phyloP scores from a whole-genome alignment of 2,797 vertebrate genomes.

The Lophotriccus pileatus region DNA sequence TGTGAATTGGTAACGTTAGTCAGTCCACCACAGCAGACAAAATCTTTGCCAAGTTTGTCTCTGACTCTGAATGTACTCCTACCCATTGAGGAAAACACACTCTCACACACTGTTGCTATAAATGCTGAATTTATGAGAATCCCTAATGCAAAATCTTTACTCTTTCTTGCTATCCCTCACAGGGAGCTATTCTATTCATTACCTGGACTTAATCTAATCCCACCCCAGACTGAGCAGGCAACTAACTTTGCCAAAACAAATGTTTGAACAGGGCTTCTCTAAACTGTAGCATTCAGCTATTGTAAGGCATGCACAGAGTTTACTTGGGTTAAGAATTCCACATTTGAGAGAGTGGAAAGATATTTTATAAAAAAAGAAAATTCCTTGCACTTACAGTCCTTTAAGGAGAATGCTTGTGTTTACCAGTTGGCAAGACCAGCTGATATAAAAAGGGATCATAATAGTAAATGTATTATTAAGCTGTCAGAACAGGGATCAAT shows the following conservation, averaged over 20 bases:
- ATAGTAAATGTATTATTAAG: neutral
- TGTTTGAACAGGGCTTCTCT: neutral
- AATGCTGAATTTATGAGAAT: neutral
- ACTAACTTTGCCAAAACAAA: neutral
- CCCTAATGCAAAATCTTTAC: neutral
- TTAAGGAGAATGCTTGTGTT: neutral
- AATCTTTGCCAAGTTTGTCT: neutral
- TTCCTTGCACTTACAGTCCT: neutral
- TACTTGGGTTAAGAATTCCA: neutral
- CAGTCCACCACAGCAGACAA: neutral
- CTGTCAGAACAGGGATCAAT: neutral
- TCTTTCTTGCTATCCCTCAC: neutral
- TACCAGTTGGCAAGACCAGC: neutral
- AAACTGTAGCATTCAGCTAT: neutral
- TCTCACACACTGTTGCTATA: neutral
- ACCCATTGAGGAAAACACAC: neutral
- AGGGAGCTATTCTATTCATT: neutral
- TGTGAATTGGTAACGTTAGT: neutral
- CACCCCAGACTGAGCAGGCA: neutral
- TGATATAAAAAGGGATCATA: neutral
- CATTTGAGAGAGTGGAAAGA: neutral
- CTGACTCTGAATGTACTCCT: neutral
- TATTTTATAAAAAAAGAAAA: neutral
- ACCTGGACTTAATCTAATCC: neutral
- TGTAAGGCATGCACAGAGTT: neutral